Evolutionary conservation across 2,797 vertebrate genomes (phyloP).

Genomic region (Helostoma temminkii): DNA sequence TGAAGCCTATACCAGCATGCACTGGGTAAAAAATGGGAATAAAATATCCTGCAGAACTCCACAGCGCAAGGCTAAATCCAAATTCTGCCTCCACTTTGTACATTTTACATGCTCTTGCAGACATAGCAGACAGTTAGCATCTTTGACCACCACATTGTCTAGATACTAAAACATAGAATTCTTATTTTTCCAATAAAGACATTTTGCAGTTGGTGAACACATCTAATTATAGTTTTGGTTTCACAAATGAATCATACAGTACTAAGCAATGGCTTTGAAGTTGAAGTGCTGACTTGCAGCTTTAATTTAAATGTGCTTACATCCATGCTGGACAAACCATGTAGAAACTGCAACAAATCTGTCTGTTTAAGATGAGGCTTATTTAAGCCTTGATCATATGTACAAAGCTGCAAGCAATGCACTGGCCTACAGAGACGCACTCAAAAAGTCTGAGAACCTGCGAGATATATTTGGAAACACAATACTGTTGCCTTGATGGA

Average conservation of each 20-base stretch:
- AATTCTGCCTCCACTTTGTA: not conserved
- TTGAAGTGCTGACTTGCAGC: not conserved
- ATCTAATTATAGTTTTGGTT: too few relatives aligned
- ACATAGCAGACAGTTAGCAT: not conserved
- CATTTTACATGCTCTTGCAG: not conserved
- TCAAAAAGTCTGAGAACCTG: not conserved
- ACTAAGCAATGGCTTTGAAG: not conserved
- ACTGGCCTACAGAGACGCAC: not conserved
- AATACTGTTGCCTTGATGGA: too few relatives aligned
- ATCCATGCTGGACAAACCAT: not conserved
- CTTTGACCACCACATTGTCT: too few relatives aligned
- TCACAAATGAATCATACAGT: not conserved
- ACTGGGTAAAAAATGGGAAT: not conserved
- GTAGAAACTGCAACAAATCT: not conserved
- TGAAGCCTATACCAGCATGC: not conserved
- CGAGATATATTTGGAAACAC: too few relatives aligned
- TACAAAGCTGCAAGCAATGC: not conserved
- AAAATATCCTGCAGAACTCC: not conserved
- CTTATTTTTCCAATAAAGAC: not conserved
- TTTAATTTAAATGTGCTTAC: not conserved
- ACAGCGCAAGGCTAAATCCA: not conserved
- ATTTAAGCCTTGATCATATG: not conserved
- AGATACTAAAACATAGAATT: too few relatives aligned
- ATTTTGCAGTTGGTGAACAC: not conserved
- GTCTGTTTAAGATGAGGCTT: too few relatives aligned